These are phyloP conservation scores for Volucella zonaria DNA, from an alignment of 2,888 invertebrate species.

Conservation along the genomic window DNA sequence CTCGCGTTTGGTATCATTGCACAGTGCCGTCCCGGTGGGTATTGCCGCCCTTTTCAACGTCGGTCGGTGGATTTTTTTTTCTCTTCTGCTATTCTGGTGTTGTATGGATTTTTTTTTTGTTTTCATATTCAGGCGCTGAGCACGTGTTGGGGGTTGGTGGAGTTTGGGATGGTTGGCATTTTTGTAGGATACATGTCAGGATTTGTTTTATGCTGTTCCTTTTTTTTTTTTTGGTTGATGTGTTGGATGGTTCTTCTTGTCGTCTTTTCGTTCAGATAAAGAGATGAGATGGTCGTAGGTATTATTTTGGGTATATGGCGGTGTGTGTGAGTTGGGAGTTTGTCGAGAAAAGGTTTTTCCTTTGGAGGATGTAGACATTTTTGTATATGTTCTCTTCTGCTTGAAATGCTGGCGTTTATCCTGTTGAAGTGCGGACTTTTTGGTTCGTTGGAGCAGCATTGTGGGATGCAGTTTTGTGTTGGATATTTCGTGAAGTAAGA, in stretches of 20 bases:
- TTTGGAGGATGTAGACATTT: conserved; percentile 23
- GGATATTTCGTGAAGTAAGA: background rate
- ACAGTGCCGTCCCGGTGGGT: conserved; percentile 23
- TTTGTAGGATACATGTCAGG: conserved; percentile 54
- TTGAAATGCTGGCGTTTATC: conserved; percentile 58
- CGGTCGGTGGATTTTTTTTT: conserved; percentile 35
- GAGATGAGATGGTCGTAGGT: conserved; percentile 6
- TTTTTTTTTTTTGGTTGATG: conserved; percentile 26
- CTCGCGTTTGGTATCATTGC: conserved; percentile 28
- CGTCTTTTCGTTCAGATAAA: conserved; percentile 34
- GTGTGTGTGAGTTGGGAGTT: conserved; percentile 18
- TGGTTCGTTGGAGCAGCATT: conserved; percentile 47
- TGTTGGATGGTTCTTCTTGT: conserved; percentile 34
- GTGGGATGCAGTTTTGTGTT: conserved; percentile 9
- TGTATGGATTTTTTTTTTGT: conserved; percentile 30
- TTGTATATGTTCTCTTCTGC: conserved; percentile 32
- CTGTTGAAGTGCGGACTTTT: conserved; percentile 62
- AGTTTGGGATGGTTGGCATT: conserved; percentile 41
- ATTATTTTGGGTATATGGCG: conserved; percentile 2
- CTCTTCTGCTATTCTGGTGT: conserved; percentile 33
- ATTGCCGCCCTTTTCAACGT: conserved; percentile 47
- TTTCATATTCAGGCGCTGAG: conserved; percentile 26
- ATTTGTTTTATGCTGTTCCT: conserved; percentile 59
- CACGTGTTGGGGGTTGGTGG: conserved; percentile 63
- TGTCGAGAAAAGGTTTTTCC: conserved; percentile 35